These are phyloP conservation scores for Gnatocerus cornutus DNA, from an alignment of 2,888 invertebrate genomes.

Conservation along the genomic window DNA sequence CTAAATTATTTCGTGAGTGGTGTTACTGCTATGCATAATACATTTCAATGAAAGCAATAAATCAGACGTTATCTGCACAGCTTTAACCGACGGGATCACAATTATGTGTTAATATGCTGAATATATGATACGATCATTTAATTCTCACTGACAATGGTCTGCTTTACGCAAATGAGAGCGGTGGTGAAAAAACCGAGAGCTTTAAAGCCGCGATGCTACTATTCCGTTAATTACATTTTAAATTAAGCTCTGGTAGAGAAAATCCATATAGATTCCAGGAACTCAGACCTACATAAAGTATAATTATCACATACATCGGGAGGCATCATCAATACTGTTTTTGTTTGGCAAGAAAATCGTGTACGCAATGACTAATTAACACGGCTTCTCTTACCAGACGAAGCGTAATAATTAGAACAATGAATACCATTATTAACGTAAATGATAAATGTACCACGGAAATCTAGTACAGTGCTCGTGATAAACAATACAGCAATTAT, in stretches of 20 bases:
- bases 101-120: slow-evolving; percentile 61
- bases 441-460: slow-evolving; percentile 43
- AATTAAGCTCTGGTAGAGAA: slow-evolving; percentile 18
- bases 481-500: slow-evolving; percentile 41
- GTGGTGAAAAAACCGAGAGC: slow-evolving; percentile 19
- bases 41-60: slow-evolving; percentile 49
- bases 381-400: slow-evolving; percentile 26
- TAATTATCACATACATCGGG: slow-evolving; percentile 25
- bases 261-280: slow-evolving; percentile 17
- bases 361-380: slow-evolving; percentile 37
- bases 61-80: slow-evolving; percentile 48
- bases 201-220: slow-evolving; percentile 12
- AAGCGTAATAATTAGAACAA: slow-evolving; percentile 44
- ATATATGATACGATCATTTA: slow-evolving; percentile 56
- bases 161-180: slow-evolving; percentile 25
- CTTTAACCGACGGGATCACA: slow-evolving; percentile 51
- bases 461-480: slow-evolving; percentile 32
- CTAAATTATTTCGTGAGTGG: slow-evolving; percentile 27
- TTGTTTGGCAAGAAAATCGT: slow-evolving; percentile 30
- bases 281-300: neutral
- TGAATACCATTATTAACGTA: slow-evolving; percentile 42
- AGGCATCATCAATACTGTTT: slow-evolving; percentile 37
- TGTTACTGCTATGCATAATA: slow-evolving; percentile 30
- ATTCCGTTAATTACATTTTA: slow-evolving; percentile 28
- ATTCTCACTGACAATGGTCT: slow-evolving; percentile 51